A percentile compares a stretch with the other conserved stretches of the same genome.
Evolutionary conservation across 2,888 invertebrate species (phyloP).

Genomic region (Drosophila affinis): DNA sequence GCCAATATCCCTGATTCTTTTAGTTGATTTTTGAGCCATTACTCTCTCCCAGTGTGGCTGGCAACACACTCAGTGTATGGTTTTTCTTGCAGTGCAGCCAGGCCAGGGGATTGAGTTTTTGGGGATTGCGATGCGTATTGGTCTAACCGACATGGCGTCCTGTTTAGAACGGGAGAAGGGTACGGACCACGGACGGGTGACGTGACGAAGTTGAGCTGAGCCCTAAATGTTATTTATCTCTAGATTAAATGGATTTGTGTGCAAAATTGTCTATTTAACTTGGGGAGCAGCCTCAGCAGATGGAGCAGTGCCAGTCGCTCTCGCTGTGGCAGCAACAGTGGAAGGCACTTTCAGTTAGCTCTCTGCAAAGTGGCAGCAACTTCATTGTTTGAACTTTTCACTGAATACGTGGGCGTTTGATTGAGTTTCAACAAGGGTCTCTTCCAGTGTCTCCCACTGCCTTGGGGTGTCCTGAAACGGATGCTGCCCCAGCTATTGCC

Average conservation of each 20-base stretch:
- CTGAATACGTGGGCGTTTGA: conserved; percentile 64
- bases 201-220: conserved; percentile 39
- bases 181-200: conserved; percentile 12
- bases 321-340: conserved; percentile 16
- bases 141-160: conserved; percentile 4
- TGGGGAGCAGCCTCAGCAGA: conserved; percentile 20
- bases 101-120: not conserved
- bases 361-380: conserved; percentile 43
- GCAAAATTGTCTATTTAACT: conserved; percentile 79
- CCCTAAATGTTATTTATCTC: conserved; percentile 77
- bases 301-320: conserved; percentile 14
- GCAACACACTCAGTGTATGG: not conserved
- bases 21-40: no score
- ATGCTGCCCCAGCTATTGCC: not conserved
- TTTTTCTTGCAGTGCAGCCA: not conserved
- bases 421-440: conserved; percentile 61
- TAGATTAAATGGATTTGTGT: conserved; percentile 80
- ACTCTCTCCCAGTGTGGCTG: not conserved
- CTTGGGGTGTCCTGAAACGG: conserved; percentile 13
- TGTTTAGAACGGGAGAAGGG: not conserved
- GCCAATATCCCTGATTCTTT: no score
- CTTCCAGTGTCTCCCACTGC: conserved; percentile 4
- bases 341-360: conserved; percentile 24
- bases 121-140: conserved; percentile 9
- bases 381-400: conserved; percentile 73